Base-by-base conservation (phyloP, 2,113 vertebrate species). In the Edolisoma coerulescens region DNA sequence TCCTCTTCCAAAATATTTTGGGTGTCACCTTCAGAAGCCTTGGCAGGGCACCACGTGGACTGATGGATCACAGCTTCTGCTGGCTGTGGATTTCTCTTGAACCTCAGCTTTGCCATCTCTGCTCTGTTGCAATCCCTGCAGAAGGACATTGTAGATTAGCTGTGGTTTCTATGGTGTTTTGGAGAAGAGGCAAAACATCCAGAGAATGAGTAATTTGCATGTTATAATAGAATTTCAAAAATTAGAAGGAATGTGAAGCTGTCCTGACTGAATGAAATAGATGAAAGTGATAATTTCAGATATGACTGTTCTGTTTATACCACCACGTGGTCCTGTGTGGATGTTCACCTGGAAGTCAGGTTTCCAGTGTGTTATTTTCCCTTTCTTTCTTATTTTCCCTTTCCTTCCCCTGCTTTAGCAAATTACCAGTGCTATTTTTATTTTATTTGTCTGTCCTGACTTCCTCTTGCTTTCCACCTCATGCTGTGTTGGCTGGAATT, bases 41-140 rank as follows among this genome's bases (percentile, higher is more conserved):
- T 5, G 21, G 2, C 3, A n/a, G 47, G 20, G 16, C 37, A 14
- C 3, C 35, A 3, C 26, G 2, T 1, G 37, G 42, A 6, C 24
- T 44, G 61, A 32, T 12, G 75, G 44, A 22, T 13, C 73, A 6
- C n/a, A 88, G n/a, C 16, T 78, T 37, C 37, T 63, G 37, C 49
- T 49, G 28, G 10, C 12, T 3, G 2, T 13, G 53, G 54, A 9
- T n/a, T 88, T 67, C 9, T 41, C 28, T 63, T 56, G 44, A 84
- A 64, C 22, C 24, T 41, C 26, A 54, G 39, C 50, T 80, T 65
- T 68, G 12, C 19, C 4, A 0, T 8, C 30, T 57, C 52, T 84
- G 45, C 26, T 61, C 22, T 41, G 16, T 4, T 45, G 28, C 4
- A 45, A 61, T 52, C 30, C 23, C 35, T 70, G 42, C 54, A 56